Conservation (phyloP, 2,113 vertebrate species). For the Caranx ignobilis region DNA sequence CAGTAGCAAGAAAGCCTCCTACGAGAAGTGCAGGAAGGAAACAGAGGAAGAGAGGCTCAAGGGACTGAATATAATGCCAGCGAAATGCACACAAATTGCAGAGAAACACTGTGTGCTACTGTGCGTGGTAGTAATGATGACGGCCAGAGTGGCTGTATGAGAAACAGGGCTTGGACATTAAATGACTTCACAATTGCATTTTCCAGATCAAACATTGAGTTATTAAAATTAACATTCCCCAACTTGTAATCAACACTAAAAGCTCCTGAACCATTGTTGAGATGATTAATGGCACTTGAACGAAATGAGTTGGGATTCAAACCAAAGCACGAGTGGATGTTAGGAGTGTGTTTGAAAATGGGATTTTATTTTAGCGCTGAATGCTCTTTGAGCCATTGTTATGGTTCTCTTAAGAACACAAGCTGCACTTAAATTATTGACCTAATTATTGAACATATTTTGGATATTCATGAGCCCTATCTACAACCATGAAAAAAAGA, state of each 20-base stretch:
- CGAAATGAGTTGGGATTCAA: constrained; percentile 50
- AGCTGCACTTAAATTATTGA: constrained; percentile 25
- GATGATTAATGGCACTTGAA: constrained; percentile 49
- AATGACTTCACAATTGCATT: constrained; percentile 38
- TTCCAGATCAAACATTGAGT: constrained; percentile 56
- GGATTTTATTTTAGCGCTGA: constrained; percentile 24
- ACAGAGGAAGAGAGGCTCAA: constrained; percentile 13
- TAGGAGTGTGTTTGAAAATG: constrained; percentile 11
- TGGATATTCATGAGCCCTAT: constrained; percentile 7
- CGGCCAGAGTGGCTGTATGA: constrained; percentile 13
- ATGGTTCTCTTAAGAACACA: constrained; percentile 8
- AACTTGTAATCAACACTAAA: constrained; percentile 23
- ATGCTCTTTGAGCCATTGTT: constrained; percentile 21
- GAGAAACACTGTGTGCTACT: constrained; percentile 25
- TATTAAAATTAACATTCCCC: constrained; percentile 58
- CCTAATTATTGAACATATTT: constrained; percentile 25
- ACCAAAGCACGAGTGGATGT: constrained; percentile 6
- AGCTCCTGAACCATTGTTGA: constrained; percentile 30
- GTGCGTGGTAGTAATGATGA: constrained; percentile 22
- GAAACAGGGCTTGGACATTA: constrained; percentile 18
- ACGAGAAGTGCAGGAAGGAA: constrained; percentile 9
- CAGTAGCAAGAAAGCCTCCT: constrained; percentile 39
- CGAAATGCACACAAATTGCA: constrained; percentile 22
- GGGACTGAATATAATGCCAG: constrained; percentile 3
- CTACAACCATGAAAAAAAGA: constrained; percentile 7